These are phyloP conservation scores for Styela plicata DNA, from an alignment of 23 tunicate species.

Conservation along the genomic window DNA sequence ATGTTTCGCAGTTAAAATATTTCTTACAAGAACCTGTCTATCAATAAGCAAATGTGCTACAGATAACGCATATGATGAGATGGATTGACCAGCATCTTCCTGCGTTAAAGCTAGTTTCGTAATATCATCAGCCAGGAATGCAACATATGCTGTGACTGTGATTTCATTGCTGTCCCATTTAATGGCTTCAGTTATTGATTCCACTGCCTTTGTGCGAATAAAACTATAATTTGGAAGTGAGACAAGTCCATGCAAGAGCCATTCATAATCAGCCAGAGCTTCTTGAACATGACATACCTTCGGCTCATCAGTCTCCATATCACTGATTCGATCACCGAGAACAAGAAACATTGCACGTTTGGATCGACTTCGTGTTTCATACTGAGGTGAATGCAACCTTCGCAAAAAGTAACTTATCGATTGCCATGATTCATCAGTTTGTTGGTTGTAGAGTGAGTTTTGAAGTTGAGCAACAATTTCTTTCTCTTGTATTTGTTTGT, in stretches of 20 bases:
- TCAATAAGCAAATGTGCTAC: constrained; percentile 44
- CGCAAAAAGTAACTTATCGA: constrained; percentile 69
- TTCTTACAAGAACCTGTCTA: constrained; percentile 29
- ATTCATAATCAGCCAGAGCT: constrained; percentile 15
- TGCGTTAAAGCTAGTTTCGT: neutral
- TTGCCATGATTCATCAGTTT: constrained; percentile 26
- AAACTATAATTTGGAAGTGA: constrained; percentile 40
- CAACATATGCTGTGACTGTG: constrained; percentile 51
- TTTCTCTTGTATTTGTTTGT: neutral
- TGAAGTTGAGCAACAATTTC: constrained; percentile 22
- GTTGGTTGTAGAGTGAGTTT: neutral
- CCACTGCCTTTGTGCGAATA: constrained; percentile 43
- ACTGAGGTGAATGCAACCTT: constrained; percentile 52
- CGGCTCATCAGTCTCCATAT: constrained; percentile 19
- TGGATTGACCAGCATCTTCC: constrained; percentile 29
- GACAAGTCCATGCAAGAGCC: constrained; percentile 51
- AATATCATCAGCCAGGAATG: constrained; percentile 57
- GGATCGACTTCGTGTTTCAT: constrained; percentile 40
- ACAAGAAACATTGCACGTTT: constrained; percentile 46
- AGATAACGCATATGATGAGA: constrained; percentile 32
- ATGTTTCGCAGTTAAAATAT: neutral
- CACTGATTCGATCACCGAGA: constrained; percentile 6
- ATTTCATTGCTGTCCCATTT: constrained; percentile 49
- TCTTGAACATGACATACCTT: neutral
- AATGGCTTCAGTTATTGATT: constrained; percentile 49